phyloP scores from a whole-genome alignment of 1,140 invertebrate species.

The Lepidurus apus region DNA sequence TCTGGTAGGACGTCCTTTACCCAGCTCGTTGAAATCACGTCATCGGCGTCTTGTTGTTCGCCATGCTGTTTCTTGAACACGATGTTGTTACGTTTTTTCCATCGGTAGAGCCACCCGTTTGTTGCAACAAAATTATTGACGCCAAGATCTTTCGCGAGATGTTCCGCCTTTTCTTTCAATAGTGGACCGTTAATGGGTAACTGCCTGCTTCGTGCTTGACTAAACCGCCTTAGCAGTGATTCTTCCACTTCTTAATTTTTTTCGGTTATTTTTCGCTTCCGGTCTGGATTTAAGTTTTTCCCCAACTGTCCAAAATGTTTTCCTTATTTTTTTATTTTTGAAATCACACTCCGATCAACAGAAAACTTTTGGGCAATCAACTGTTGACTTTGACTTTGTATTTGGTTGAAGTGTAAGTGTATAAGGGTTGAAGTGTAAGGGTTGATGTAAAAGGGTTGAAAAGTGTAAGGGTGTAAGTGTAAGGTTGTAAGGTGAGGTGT shows the following conservation, averaged over 20 bases:
- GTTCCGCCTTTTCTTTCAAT: slow-evolving; percentile 11
- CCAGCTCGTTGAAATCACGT: not conserved
- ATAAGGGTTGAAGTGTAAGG: too few relatives aligned
- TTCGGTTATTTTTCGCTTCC: not conserved
- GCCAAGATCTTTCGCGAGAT: slow-evolving; percentile 22
- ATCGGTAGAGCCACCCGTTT: slow-evolving; percentile 11
- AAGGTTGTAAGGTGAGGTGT: too few relatives aligned
- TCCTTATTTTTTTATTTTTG: too few relatives aligned
- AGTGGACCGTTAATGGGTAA: not conserved
- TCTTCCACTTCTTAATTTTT: too few relatives aligned
- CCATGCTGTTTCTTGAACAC: not conserved
- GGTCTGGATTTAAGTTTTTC: not conserved
- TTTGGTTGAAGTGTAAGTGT: too few relatives aligned
- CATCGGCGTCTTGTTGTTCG: too few relatives aligned
- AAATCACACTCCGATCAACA: too few relatives aligned
- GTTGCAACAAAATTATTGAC: slow-evolving; percentile 23
- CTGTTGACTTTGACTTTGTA: too few relatives aligned
- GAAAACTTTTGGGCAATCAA: too few relatives aligned
- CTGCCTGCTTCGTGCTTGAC: not conserved
- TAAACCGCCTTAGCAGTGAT: not conserved
- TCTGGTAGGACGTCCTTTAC: not conserved
- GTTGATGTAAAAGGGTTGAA: too few relatives aligned
- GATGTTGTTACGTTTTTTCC: slow-evolving; percentile 25
- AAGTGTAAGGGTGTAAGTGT: too few relatives aligned
- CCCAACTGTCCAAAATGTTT: too few relatives aligned